phyloP scores from a whole-genome alignment of 2,113 vertebrate genomes.

The Mus musculus region DNA sequence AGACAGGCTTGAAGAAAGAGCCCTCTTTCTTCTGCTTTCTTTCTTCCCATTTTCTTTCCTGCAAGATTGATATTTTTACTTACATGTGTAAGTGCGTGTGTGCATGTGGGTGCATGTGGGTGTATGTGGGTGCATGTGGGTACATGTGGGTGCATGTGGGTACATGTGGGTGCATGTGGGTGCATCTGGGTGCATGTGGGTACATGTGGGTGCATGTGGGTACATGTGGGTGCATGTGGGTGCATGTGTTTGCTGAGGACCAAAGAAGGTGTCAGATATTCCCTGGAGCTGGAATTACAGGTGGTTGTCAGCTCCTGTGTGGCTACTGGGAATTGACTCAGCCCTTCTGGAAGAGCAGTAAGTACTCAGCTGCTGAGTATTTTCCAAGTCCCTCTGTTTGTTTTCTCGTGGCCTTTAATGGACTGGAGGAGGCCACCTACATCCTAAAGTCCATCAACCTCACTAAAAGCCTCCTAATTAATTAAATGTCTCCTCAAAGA shows the following conservation, averaged over 20 bases:
- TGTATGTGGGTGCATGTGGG: not conserved
- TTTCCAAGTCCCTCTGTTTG: not conserved
- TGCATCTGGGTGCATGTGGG: not conserved
- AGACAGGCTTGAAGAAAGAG: not conserved
- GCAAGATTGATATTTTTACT: not conserved
- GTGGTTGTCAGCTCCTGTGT: not conserved
- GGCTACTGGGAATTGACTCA: not conserved
- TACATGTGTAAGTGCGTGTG: not conserved
- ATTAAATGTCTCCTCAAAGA: not conserved
- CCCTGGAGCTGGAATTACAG: not conserved
- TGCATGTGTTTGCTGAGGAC: not conserved
- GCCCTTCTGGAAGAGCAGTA: not conserved
- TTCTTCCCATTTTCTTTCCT: not conserved
- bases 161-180: not conserved
- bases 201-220: not conserved
- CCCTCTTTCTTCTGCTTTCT: not conserved
- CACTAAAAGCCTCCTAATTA: not conserved
- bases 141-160: not conserved
- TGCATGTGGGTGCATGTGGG: not conserved
- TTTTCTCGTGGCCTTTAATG: not conserved
- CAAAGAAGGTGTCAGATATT: not conserved
- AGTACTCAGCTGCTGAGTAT: not conserved
- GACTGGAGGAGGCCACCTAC: not conserved
- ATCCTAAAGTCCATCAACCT: not conserved
- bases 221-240: not conserved